These are phyloP conservation scores for Chiloscyllium punctatum DNA, from an alignment of 2,797 vertebrate genomes.

Conservation along the genomic window DNA sequence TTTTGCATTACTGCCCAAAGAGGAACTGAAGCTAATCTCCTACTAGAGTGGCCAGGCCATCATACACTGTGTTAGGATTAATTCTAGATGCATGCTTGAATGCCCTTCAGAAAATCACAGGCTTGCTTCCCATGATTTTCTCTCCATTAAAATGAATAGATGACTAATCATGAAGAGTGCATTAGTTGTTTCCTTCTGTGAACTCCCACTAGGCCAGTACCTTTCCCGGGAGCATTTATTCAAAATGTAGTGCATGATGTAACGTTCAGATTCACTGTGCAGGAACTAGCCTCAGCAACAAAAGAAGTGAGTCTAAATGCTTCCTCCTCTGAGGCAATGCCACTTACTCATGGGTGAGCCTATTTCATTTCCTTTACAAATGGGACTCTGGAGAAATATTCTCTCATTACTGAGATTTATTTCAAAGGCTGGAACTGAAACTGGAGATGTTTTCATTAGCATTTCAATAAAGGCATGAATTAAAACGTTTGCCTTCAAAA, in stretches of 20 bases:
- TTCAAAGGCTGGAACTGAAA: slow-evolving; percentile 7
- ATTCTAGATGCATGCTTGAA: not conserved
- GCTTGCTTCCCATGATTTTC: not conserved
- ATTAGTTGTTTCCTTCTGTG: not conserved
- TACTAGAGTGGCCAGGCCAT: not conserved
- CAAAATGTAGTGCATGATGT: not conserved
- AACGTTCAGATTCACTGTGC: not conserved
- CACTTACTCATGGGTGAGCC: not conserved
- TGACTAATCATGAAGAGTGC: not conserved
- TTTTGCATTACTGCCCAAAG: not conserved
- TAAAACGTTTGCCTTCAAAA: not conserved
- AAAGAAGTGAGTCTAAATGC: not conserved
- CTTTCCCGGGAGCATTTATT: not conserved
- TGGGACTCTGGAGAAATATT: not conserved
- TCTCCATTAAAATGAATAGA: not conserved
- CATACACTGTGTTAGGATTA: not conserved
- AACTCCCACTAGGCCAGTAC: not conserved
- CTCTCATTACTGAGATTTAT: not conserved
- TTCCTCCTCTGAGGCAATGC: too few species aligned
- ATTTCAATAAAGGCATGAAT: not conserved
- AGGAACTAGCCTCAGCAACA: not conserved
- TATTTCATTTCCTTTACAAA: not conserved
- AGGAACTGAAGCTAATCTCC: not conserved
- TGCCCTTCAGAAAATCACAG: not conserved
- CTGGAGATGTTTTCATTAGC: not conserved